Evolutionary conservation across 1,140 invertebrate species (phyloP), one percentile per base, ranked within the genome.

Genomic region (Drosophila melanica): DNA sequence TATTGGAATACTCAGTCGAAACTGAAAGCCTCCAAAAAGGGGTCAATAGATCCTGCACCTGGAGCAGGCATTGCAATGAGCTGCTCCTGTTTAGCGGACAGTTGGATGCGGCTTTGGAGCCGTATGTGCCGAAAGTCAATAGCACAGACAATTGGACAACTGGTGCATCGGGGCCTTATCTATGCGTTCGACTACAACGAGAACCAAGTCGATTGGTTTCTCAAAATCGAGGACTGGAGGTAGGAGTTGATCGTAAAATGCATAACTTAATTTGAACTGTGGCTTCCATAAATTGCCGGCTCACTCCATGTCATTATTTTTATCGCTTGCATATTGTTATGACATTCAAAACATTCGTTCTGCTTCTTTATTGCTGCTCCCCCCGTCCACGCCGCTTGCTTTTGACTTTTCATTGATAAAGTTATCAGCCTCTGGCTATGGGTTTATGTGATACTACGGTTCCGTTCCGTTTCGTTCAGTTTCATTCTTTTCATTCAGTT

Each of bases 321-420:
- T 86, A 86, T 86, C 81, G 81, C 71, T 63, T 53, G 68, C 64
- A 73, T 86, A 86, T 86, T 86, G 78, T 79, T 78, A 81, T 85
- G 81, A 71, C 79, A 78, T 78, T 78, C 71, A 62, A 78, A 78
- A 77, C 75, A 75, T 75, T 75, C 60, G 57, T 63, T 74, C 69
- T 33, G 30, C 27, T 64, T 60, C 33, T 60, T 45, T 77, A 59
- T 60, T 50, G 54, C 27, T 10, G 0, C 58, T 3, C 27, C 14
- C 20, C 10, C 16, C 6, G 41, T 10, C 11, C 14, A n/a, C 30
- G 39, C 47, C 45, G 39, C 10, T 54, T 62, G 27, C 53, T 57
- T 84, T 79, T 79, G 72, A 84, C 80, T 85, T 80, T 77, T 67
- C 74, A 80, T 84, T 87, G 82, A 86, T 86, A 86, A 86, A 86